Conservation (phyloP, 2,797 vertebrate species). For the Pogoniulus pusillus region DNA sequence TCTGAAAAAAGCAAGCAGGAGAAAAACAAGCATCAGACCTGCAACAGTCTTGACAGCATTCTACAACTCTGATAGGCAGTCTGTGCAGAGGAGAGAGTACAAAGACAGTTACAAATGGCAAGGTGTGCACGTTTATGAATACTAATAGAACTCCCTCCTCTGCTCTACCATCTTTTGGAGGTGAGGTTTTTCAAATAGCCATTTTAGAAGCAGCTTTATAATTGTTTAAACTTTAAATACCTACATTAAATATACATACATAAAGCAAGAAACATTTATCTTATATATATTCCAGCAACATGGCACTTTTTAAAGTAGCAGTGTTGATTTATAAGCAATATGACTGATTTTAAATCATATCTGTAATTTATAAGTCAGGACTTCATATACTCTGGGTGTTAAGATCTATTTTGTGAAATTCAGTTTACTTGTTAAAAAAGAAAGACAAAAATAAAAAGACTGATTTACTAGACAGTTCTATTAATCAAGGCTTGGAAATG, state of each 20-base stretch:
- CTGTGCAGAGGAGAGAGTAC: constrained; percentile 11
- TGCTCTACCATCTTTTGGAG: constrained; percentile 25
- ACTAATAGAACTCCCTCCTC: constrained; percentile 16
- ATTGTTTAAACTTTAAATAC: constrained; percentile 58
- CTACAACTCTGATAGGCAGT: background rate
- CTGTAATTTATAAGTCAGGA: constrained; percentile 42
- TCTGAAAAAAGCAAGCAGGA: constrained; percentile 25
- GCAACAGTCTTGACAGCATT: background rate
- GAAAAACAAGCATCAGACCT: constrained; percentile 50
- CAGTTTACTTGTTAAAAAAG: constrained; percentile 54
- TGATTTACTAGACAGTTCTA: constrained; percentile 58
- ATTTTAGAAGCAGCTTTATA: constrained; percentile 43
- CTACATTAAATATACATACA: constrained; percentile 58
- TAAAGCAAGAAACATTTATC: constrained; percentile 50
- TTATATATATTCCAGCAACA: constrained; percentile 17
- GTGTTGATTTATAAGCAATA: constrained; percentile 58
- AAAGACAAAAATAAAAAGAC: background rate
- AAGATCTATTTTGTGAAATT: constrained; percentile 51
- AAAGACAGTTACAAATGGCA: constrained; percentile 59
- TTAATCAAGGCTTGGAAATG: constrained; percentile 55
- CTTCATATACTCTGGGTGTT: constrained; percentile 29
- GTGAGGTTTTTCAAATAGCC: constrained; percentile 33
- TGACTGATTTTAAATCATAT: constrained; percentile 43
- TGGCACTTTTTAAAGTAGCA: constrained; percentile 39
- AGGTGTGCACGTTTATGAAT: constrained; percentile 27